These are phyloP conservation scores for silkworm (Bombyx mori) DNA, from an alignment of 1,140 invertebrate genomes.

Conservation along the genomic window ASM3026992v2 NC_085111.1:16364501-16365000, in stretches of 20 bases:
- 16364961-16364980: conserved; percentile 61
- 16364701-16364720: no score
- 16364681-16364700: conserved; percentile 9
- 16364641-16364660: conserved; percentile 32
- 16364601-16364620: neutral
- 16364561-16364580: no score
- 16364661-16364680: conserved; percentile 34
- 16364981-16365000: conserved; percentile 41
- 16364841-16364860: conserved; percentile 76
- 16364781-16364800: conserved; percentile 70
- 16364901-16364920: conserved; percentile 77
- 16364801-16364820: conserved; percentile 68
- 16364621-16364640: conserved; percentile 15
- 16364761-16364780: conserved; percentile 69
- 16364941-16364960: conserved; percentile 71
- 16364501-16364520: neutral
- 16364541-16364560: no score
- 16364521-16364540: neutral
- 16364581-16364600: neutral
- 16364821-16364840: conserved; percentile 68
- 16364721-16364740: no score
- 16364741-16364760: conserved; percentile 7
- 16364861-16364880: conserved; percentile 78
- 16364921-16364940: conserved; percentile 75
- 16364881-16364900: conserved; percentile 70